phyloP scores from a whole-genome alignment of 2,888 invertebrate species.

The Adela reaumurella region DNA sequence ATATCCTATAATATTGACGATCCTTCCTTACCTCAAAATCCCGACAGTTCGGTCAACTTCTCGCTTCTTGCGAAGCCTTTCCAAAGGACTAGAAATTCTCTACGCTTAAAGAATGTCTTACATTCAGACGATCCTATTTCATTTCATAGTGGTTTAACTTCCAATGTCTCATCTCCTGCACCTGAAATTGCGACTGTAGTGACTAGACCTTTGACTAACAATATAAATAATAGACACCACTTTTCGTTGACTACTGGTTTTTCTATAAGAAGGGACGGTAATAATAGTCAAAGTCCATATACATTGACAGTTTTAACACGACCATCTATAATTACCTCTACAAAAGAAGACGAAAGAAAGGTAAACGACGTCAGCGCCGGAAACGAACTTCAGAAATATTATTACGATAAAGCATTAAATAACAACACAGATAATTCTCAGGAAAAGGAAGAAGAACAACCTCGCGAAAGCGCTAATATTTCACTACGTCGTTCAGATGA shows the following conservation, averaged over 20 bases:
- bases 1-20: constrained; percentile 30
- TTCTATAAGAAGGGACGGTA: constrained; percentile 38
- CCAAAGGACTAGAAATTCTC: constrained; percentile 42
- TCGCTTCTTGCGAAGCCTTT: constrained; percentile 50
- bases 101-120: constrained; percentile 34
- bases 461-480: too few relatives aligned
- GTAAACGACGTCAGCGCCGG: not conserved
- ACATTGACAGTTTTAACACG: constrained; percentile 41
- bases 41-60: constrained; percentile 36
- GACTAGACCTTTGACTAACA: constrained; percentile 31
- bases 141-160: not conserved
- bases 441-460: too few relatives aligned
- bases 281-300: constrained; percentile 41
- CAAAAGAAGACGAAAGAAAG: constrained; percentile 6
- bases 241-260: constrained; percentile 47
- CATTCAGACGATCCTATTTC: not conserved
- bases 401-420: too few relatives aligned
- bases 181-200: constrained; percentile 25
- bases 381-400: not conserved
- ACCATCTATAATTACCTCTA: constrained; percentile 19
- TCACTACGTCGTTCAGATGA: constrained; percentile 13
- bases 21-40: too few relatives aligned
- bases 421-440: too few relatives aligned
- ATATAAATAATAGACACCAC: constrained; percentile 18
- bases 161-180: not conserved